Base-by-base conservation (phyloP, 2,797 vertebrate genomes). In the Ceryle rudis region DNA sequence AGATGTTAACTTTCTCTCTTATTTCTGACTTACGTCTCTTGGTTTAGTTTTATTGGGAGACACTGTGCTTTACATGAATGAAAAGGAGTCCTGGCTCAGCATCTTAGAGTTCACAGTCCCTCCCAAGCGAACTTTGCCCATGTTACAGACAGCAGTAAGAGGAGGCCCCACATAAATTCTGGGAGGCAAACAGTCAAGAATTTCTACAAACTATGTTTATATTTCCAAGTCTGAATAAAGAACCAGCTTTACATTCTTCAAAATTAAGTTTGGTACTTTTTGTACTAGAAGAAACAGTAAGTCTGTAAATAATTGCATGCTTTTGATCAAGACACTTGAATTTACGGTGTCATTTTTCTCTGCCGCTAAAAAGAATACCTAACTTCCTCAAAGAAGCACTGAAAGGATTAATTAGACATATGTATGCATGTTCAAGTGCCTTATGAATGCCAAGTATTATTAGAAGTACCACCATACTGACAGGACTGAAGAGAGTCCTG, bases 321-420 rank as follows among this genome's bases (percentile, higher is more conserved):
- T 49, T 97, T 96, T 92, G 86, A 89, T 92, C 81, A 91, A 87
- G 51, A 70, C 61, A 87, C 42, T 81, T 58, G 65, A 89, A 89
- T 95, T 93, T 73, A 81, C 42, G 46, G 51, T 78, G 80, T 54
- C 49, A 67, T 80, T 94, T 74, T 93, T 39, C 51, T 78, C 39
- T 79, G 25, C 61, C 78, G 65, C 52, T 88, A 62, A 51, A 85
- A 89, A 64, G 61, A 47, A 96, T 37, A 78, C 84, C 91, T 64
- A 75, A 82, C 58, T 86, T 93, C 65, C 65, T 93, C 65, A 81
- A 67, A 71, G 58, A 91, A 21, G 58, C 46, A 88, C n/a, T 62
- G 84, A 57, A 80, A 90, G 35, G 66, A 95, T 92, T 92, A 90
- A 93, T 91, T 91, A 81, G 89, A 72, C 65, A 78, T 86, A 93